Base-by-base conservation (phyloP, 2,888 invertebrate species). In the Gari tellinella region DNA sequence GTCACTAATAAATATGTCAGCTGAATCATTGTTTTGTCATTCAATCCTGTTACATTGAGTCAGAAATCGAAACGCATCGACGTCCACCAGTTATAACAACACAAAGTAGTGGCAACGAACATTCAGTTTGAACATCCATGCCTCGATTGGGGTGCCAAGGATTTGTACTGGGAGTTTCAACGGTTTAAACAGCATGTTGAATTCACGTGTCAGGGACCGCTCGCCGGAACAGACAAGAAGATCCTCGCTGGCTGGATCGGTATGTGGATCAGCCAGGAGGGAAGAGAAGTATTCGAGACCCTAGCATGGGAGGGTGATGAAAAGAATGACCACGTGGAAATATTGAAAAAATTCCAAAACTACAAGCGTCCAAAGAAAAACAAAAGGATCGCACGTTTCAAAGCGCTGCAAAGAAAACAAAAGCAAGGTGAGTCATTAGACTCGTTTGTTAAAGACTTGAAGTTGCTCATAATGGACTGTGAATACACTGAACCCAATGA, bases 251-350 rank as follows among this genome's bases (percentile, higher is more conserved):
- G 63, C 15, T 63, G 63, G 63, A 37, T 63, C 0, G 63, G 63
- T n/a, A 53, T 63, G 63, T 82, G 82, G 82, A 70, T 80, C 25
- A 65, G 72, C 17, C 62, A 78, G 57, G 70, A 80, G n/a, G 82
- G 82, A 0, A 53, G 80, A 0, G 75, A 82, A 60, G 52, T 82
- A 0, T 80, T 75, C 64, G 78, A 82, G 68, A 82, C 82, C 0
- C 62, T 80, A 15, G 31, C 31, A 17, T 80, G 60, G 53, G 70
- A n/a, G 0, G 72, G 57, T 5, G 73, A 55, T 2, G 58, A 79
- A 12, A 38, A 72, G 52, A 65, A 79, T 25, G 60, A 75, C 14
- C 73, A 69, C 12, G 56, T 52, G 2, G 46, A 14, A 23, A 51
- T 79, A 5, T 38, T 78, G 12, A 48, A 62, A 25, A 78, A 81